Base-by-base conservation (phyloP, 2,113 vertebrate species). In the Rhegmatorhina hoffmannsi region DNA sequence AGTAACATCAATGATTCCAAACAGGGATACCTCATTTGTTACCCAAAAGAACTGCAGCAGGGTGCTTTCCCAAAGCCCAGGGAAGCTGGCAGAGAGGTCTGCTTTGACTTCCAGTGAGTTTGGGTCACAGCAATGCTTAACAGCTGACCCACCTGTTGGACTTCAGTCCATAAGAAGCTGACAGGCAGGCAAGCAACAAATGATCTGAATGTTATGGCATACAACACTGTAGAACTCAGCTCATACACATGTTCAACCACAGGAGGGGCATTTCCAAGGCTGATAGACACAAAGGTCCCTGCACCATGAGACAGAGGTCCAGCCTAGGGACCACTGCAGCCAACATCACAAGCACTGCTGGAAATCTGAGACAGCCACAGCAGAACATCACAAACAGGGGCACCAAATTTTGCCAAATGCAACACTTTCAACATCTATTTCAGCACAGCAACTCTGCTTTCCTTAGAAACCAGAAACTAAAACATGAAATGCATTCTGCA, bases 311-410 rank as follows among this genome's bases (percentile, higher is more conserved):
- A 13, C 0, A 80, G 55, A 59, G 33, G 11, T 34, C 52, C 64
- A 55, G 60, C 24, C 7, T 49, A 64, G 53, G 38, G 50, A 77
- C 26, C 50, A 44, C 34, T 67, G 38, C 2, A 29, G 47, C 52
- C 18, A 82, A 31, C 11, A 73, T 36, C 52, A 82, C 1, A 5
- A 72, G 15, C 7, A 33, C 44, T 68, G 43, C 23, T 70, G 50
- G 47, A 77, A 86, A 58, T 74, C 15, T 74, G 85, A 92, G 67
- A 50, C 10, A 77, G 38, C 16, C 13, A 9, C 1, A 40, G 34
- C 0, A 5, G 13, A 80, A 74, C 13, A 62, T 17, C 21, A 50
- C 1, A 1, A 46, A 36, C 73, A 13, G 4, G 11, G 9, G 10
- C 25, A 93, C 11, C n/a, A 53, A 44, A 64, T 49, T 67, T 64